phyloP scores from a whole-genome alignment of 92 coral and sea anemone species.

The Galaxea fascicularis region DNA sequence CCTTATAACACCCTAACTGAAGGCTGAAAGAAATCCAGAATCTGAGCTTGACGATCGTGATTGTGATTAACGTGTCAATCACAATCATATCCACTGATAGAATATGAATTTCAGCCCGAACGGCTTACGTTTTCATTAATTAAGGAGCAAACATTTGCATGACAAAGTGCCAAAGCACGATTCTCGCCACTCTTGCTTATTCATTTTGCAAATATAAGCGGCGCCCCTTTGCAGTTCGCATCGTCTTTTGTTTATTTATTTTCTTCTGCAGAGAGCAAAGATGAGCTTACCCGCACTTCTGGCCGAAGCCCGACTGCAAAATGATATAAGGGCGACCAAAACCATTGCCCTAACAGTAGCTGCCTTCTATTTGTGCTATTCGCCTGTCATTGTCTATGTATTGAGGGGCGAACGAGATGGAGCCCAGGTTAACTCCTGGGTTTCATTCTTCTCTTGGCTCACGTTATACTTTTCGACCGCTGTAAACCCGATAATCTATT shows the following conservation, averaged over 20 bases:
- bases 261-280: background rate
- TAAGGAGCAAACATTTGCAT: no score
- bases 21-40: no score
- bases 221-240: no score
- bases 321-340: slow-evolving; percentile 56
- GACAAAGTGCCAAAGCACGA: no score
- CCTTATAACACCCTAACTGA: no score
- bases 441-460: slow-evolving; percentile 62
- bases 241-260: background rate
- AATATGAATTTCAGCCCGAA: no score
- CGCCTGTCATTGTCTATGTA: slow-evolving; percentile 62
- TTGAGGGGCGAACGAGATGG: background rate
- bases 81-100: no score
- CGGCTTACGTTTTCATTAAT: no score
- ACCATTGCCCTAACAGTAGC: slow-evolving; percentile 71
- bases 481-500: slow-evolving; percentile 78
- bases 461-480: slow-evolving; percentile 63
- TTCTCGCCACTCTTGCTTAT: no score
- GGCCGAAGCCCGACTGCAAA: background rate
- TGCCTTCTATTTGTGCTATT: slow-evolving; percentile 68
- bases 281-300: background rate
- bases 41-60: no score
- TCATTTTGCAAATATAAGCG: no score
- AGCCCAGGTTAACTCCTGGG: slow-evolving; percentile 36
- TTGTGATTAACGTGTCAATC: no score